Base-by-base conservation (phyloP, 2,888 invertebrate species). In the Euzetes globulus region DNA sequence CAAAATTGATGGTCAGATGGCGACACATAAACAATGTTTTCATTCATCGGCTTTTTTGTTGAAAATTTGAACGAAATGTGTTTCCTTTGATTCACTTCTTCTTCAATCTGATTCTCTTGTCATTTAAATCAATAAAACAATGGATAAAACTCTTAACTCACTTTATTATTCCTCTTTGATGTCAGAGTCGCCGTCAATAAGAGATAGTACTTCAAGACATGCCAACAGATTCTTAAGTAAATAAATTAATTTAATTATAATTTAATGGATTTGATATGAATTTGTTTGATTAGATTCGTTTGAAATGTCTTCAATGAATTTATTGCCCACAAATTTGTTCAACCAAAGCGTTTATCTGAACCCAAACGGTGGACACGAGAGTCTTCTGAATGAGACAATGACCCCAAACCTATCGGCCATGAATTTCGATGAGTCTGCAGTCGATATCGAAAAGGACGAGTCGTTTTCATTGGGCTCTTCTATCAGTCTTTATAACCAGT, bases 11-110 rank as follows among this genome's bases (percentile, higher is more conserved):
- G 13, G 13, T 13, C 7, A 41, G 41, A 41, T 5, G 41, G 41
- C 41, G 13, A 9, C 41, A 41, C 41, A 9, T 41, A 41, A 41
- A 11, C 41, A 7, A 41, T 41, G 41, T 41, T 41, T 41, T 41
- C 68, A 71, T 70, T 70, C 71, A 65, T 52, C 50, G n/a, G 41
- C 71, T n/a, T 71, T n/a, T 71, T 17, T 19, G 71, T 50, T 17
- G 15, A 22, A 41, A 41, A 41, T 41, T 41, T 41, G 13, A 41
- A 41, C 13, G 1, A 41, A 13, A 13, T 41, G 7, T 41, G 41
- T 41, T 41, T 41, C 13, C 9, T 41, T 41, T 41, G 41, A 41
- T 9, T 33, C 33, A 41, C 1, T 27, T 27, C 27, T 15, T 27
- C 2, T 22, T 55, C 55, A 55, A 2, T 55, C 13, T 22, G 25